These are phyloP conservation scores for Seriola rivoliana DNA, from an alignment of 2,113 vertebrate species.

Conservation along the genomic window DNA sequence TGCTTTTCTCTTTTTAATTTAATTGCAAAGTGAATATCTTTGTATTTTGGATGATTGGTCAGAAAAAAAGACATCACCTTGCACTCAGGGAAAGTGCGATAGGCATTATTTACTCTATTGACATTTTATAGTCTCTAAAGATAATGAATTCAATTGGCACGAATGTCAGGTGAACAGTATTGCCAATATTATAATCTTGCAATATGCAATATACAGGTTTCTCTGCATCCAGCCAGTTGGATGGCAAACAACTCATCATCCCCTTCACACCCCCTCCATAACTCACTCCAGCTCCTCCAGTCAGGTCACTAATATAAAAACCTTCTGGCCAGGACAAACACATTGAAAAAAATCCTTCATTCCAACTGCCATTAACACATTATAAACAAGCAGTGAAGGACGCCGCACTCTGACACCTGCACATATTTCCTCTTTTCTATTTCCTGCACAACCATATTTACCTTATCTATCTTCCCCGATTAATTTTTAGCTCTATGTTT, in stretches of 20 bases:
- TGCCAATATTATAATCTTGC: neutral
- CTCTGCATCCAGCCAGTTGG: neutral
- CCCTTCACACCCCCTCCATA: neutral
- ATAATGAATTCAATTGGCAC: neutral
- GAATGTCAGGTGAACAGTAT: too few species aligned
- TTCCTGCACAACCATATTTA: neutral
- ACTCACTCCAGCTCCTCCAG: neutral
- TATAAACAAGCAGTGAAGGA: slow-evolving; percentile 5
- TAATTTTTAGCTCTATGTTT: neutral
- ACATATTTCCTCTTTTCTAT: neutral
- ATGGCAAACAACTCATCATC: neutral
- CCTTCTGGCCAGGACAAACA: neutral
- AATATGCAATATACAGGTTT: neutral
- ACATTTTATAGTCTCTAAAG: neutral
- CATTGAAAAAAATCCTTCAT: neutral
- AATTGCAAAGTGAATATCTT: neutral
- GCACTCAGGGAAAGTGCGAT: neutral
- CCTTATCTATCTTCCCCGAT: neutral
- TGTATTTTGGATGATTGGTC: neutral
- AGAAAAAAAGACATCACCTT: neutral
- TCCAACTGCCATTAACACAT: neutral
- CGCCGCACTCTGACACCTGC: neutral
- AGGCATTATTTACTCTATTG: neutral
- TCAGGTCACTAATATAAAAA: slow-evolving; percentile 6
- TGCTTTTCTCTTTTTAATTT: neutral